Conservation (phyloP, 2,113 vertebrate species). For the Euleptes europaea region DNA sequence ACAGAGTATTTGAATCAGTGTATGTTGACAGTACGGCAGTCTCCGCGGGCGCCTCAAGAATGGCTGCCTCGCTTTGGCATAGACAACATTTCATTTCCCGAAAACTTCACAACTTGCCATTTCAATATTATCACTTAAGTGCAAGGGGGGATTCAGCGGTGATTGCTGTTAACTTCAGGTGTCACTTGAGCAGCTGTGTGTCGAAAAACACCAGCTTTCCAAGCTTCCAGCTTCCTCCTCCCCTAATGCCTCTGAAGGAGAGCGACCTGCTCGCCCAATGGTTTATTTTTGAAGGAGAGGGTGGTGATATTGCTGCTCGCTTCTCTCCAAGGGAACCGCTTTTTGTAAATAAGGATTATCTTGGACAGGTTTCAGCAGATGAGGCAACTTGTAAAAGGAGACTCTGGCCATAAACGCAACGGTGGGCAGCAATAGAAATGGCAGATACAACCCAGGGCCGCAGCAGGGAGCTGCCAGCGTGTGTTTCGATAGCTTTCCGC, state of each 20-base stretch:
- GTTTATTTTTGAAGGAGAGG: not conserved
- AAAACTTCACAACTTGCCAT: slow-evolving; percentile 4
- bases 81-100: not conserved
- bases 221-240: not conserved
- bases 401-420: slow-evolving; percentile 27
- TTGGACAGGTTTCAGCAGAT: slow-evolving; percentile 23
- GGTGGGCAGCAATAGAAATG: slow-evolving; percentile 9
- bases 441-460: slow-evolving; percentile 9
- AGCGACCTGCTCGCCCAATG: not conserved
- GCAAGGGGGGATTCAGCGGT: slow-evolving; percentile 1
- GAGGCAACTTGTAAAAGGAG: slow-evolving; percentile 14
- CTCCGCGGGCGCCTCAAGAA: not conserved
- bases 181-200: not conserved
- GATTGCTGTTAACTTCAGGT: not conserved
- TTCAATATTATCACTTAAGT: slow-evolving; percentile 28
- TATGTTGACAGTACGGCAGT: too few species aligned
- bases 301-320: not conserved
- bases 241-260: not conserved
- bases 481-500: not conserved
- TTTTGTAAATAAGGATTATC: slow-evolving; percentile 22
- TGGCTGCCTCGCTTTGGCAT: not conserved
- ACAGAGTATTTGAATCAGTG: not conserved
- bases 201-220: not conserved
- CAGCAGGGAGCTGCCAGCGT: slow-evolving; percentile 20
- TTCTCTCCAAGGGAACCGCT: not conserved